These are phyloP conservation scores for Acanthosepion lycidas DNA, from an alignment of 2,888 invertebrate species.

Conservation along the genomic window DNA sequence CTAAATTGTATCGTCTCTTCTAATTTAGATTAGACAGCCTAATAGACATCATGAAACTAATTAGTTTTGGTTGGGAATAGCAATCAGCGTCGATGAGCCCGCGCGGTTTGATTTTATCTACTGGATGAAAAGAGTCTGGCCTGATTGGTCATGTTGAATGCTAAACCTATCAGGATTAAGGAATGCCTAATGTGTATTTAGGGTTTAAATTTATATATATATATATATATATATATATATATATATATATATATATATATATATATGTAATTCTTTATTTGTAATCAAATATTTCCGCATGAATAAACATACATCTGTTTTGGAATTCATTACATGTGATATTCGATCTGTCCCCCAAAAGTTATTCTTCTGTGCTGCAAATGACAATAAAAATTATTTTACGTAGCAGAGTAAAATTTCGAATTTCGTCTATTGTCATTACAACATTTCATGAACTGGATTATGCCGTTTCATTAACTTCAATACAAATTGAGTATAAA, in stretches of 20 bases:
- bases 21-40: not conserved
- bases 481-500: too few relatives aligned
- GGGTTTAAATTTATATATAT: not conserved
- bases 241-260: slow-evolving; percentile 10
- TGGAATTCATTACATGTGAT: too few relatives aligned
- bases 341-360: too few relatives aligned
- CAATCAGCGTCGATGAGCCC: not conserved
- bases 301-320: not conserved
- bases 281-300: not conserved
- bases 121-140: not conserved
- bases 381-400: too few relatives aligned
- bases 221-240: slow-evolving; percentile 6
- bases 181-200: not conserved
- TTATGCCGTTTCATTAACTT: too few relatives aligned
- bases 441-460: too few relatives aligned
- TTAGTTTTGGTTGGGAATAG: not conserved
- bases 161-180: too few relatives aligned
- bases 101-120: not conserved
- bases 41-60: not conserved
- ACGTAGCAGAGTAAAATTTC: too few relatives aligned
- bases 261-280: not conserved
- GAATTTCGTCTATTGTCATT: too few relatives aligned
- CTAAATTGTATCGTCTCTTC: not conserved
- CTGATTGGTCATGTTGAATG: not conserved
- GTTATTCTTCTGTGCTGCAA: too few relatives aligned